Evolutionary conservation across 2,113 vertebrate species (phyloP).

Genomic region (Bubo blakistoni): DNA sequence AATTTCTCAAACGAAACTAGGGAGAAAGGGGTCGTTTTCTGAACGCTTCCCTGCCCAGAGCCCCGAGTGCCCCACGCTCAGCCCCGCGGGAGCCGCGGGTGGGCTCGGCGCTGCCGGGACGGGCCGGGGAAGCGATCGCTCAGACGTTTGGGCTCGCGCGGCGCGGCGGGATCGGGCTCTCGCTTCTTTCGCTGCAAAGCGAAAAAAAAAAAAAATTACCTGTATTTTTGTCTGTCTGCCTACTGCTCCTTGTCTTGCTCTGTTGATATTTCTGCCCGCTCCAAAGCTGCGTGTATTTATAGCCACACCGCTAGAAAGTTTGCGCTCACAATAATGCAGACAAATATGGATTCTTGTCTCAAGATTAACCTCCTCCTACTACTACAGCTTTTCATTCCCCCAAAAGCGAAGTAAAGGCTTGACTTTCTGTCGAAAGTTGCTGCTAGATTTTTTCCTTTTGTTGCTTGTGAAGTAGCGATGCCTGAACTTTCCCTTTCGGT

Average conservation of each 20-base stretch:
- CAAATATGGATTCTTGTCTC: not conserved
- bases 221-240: not conserved
- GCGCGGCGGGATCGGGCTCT: not conserved
- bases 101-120: not conserved
- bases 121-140: not conserved
- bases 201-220: not conserved
- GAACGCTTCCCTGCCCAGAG: accelerated
- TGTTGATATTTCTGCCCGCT: not conserved
- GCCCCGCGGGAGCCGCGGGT: not conserved
- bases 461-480: not conserved
- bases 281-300: not conserved
- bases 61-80: not conserved
- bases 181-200: not conserved
- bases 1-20: not conserved
- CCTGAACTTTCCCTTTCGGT: not conserved
- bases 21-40: accelerated
- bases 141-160: not conserved
- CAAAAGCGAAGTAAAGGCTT: not conserved
- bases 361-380: not conserved
- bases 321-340: not conserved
- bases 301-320: not conserved
- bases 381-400: not conserved
- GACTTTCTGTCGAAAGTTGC: not conserved
- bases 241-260: not conserved
- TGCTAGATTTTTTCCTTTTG: not conserved